Evolutionary conservation across 2,888 invertebrate genomes (phyloP), one percentile per base, ranked within the genome.

Genomic region (Platynereis dumerilii): DNA sequence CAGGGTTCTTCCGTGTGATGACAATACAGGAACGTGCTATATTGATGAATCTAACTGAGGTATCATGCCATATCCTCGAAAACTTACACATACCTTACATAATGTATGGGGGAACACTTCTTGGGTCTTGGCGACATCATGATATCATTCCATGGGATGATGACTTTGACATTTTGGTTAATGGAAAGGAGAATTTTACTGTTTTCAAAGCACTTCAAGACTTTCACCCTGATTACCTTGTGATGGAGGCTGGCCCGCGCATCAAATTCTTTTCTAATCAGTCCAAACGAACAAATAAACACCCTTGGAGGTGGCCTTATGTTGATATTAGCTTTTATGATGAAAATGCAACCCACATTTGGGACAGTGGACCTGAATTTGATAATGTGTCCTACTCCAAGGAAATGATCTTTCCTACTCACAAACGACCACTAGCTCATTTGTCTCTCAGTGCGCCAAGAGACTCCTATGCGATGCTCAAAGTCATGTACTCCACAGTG

Each of bases 371-470:
- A 5, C n/a, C n/a, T n/a, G 48, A 48, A 48, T 48, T 48, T 48
- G 3, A n/a, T n/a, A n/a, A 5, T 7, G 7, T 3, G 17, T 48
- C 17, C 17, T 48, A 48, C 22, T n/a, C 22, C 3, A 48, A 48
- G n/a, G 3, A n/a, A 3, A 48, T 48, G 17, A n/a, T 48, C 3
- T 48, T 48, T 48, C 48, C 48, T 5, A 34, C 34, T 34, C 71
- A 72, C 57, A 26, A 45, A 24, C 53, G 72, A 27, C 72, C 72
- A 22, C 64, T 72, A 15, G 70, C 64, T 39, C 52, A 63, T 15
- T 44, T 69, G 27, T 60, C 44, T 17, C 62, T 69, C 26, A 54
- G 65, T 28, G 66, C 69, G n/a, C 72, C 72, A 3, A 39, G 65
- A n/a, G 72, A 72, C 53, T 58, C 70, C 1, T 67, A 55, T 29